Conservation (phyloP, 2,113 vertebrate genomes). For the Pipa parva region DNA sequence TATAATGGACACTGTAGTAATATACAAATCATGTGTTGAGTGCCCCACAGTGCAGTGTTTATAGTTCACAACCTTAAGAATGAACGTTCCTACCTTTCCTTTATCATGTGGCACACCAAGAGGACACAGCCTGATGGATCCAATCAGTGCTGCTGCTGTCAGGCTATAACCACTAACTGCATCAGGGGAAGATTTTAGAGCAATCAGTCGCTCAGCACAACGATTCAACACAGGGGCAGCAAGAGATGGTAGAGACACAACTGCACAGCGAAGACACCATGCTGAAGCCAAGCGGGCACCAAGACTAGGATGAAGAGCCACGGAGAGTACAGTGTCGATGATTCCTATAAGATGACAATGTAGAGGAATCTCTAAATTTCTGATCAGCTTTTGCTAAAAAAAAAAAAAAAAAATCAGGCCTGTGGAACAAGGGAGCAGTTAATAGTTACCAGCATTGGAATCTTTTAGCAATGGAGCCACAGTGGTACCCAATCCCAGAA, state of each 20-base stretch:
- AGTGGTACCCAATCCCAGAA: conserved; percentile 74
- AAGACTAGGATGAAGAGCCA: conserved; percentile 72
- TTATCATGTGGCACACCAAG: conserved; percentile 87
- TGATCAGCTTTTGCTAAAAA: no score
- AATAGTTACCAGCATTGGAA: conserved; percentile 72
- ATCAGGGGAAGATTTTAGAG: conserved; percentile 78
- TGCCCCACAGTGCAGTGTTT: no score
- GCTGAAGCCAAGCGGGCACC: conserved; percentile 77
- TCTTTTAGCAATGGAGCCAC: conserved; percentile 80
- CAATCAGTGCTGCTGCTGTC: conserved; percentile 81
- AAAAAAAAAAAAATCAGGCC: no score
- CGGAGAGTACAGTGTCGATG: conserved; percentile 76
- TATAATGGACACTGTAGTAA: no score
- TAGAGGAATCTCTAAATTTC: not conserved
- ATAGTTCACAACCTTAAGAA: not conserved
- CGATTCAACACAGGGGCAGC: conserved; percentile 74
- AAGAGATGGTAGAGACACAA: conserved; percentile 73
- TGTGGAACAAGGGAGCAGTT: no score
- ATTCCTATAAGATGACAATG: conserved; percentile 61
- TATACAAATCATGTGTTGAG: no score
- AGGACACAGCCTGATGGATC: conserved; percentile 77
- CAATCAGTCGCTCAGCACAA: conserved; percentile 73
- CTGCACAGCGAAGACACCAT: conserved; percentile 85
- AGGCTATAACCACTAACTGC: conserved; percentile 84
- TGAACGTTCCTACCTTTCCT: conserved; percentile 72